A percentile compares a stretch with the other conserved stretches of the same genome.
Evolutionary conservation across 2,888 invertebrate species (phyloP).

Genomic region (Nycteola revayana): DNA sequence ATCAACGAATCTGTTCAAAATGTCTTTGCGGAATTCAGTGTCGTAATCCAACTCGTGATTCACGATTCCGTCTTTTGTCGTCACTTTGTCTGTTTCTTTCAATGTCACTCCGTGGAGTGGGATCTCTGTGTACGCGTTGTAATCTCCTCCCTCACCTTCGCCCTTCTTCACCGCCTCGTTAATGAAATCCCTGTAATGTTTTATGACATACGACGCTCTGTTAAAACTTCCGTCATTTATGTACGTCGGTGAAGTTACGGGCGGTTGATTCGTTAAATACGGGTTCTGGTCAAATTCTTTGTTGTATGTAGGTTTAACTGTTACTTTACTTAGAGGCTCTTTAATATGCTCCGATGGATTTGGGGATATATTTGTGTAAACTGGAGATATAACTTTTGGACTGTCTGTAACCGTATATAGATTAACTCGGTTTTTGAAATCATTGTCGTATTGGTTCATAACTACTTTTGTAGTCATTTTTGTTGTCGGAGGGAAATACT

Average conservation of each 20-base stretch:
- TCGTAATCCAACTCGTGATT: slow-evolving; percentile 59
- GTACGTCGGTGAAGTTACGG: slow-evolving; percentile 16
- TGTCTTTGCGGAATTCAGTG: slow-evolving; percentile 52
- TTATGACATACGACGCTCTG: slow-evolving; percentile 57
- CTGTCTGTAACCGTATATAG: slow-evolving; percentile 34
- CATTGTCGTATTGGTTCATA: slow-evolving; percentile 44
- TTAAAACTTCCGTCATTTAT: slow-evolving; percentile 43
- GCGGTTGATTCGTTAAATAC: slow-evolving; percentile 39
- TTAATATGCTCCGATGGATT: slow-evolving; percentile 8
- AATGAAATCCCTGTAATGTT: slow-evolving; percentile 60
- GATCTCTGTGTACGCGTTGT: slow-evolving; percentile 35
- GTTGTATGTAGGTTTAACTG: slow-evolving; percentile 13
- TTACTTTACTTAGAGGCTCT: slow-evolving; percentile 8
- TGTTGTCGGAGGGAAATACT: slow-evolving; percentile 68
- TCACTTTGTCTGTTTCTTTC: slow-evolving; percentile 24
- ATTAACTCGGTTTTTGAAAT: slow-evolving; percentile 49
- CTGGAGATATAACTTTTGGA: slow-evolving; percentile 24
- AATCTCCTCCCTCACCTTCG: slow-evolving; percentile 49
- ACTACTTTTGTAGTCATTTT: slow-evolving; percentile 32
- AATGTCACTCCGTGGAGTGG: slow-evolving; percentile 38
- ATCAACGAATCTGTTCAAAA: slow-evolving; percentile 59
- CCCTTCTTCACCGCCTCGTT: slow-evolving; percentile 45
- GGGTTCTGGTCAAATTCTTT: slow-evolving; percentile 30
- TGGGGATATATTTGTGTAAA: slow-evolving; percentile 22
- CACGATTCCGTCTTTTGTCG: slow-evolving; percentile 20